Percentiles rank a stretch among this genome's conserved stretches.
phyloP scores from a whole-genome alignment of 2,113 vertebrate genomes.

The Trogon melanurus region DNA sequence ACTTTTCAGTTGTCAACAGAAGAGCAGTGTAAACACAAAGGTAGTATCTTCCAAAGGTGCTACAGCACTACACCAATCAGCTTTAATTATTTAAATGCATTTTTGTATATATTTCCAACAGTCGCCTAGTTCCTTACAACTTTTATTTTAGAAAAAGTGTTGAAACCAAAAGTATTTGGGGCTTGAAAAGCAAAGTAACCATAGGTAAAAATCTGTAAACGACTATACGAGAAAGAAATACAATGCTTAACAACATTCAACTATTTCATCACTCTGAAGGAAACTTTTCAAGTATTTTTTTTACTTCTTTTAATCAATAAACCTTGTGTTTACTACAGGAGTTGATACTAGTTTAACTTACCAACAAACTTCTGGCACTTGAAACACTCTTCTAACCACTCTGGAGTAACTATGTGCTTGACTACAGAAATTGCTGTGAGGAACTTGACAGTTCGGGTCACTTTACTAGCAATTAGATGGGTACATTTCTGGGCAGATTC shows the following conservation, averaged over 20 bases:
- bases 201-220: background rate
- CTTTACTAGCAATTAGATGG: conserved; percentile 92
- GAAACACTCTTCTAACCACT: conserved; percentile 97
- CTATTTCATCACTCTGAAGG: background rate
- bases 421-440: conserved; percentile 93
- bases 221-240: background rate
- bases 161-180: background rate
- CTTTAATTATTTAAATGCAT: background rate
- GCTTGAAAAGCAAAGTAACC: background rate
- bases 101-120: background rate
- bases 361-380: conserved; percentile 91
- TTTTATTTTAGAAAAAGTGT: background rate
- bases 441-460: conserved; percentile 96
- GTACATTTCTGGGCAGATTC: conserved; percentile 90
- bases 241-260: background rate
- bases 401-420: conserved; percentile 91
- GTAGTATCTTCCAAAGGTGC: background rate
- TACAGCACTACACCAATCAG: background rate
- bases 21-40: background rate
- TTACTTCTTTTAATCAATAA: background rate
- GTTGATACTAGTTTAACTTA: conserved; percentile 44
- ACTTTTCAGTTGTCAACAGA: background rate
- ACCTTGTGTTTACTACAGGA: background rate
- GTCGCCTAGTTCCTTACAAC: background rate
- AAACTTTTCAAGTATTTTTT: background rate